These are phyloP conservation scores for Ricordea florida DNA, from an alignment of 92 coral and sea anemone species.

Conservation along the genomic window DNA sequence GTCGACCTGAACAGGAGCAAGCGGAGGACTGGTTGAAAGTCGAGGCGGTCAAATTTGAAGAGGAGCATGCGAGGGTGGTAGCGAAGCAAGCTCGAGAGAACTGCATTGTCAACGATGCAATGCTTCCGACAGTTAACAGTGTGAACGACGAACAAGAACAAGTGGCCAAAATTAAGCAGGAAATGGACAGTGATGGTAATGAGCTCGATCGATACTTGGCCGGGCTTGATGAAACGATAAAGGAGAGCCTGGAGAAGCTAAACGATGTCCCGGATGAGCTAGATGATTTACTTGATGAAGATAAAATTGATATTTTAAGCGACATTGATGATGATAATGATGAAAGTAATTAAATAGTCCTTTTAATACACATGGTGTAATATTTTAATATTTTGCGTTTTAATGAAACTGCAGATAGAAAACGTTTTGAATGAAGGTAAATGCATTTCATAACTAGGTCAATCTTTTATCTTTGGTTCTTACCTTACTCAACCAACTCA, in stretches of 20 bases:
- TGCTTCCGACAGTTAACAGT: conserved; percentile 73
- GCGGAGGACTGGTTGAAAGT: conserved; percentile 56
- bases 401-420: too few relatives aligned
- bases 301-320: conserved; percentile 51
- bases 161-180: conserved; percentile 77
- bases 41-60: conserved; percentile 34
- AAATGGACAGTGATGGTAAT: conserved; percentile 77
- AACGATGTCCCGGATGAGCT: conserved; percentile 84
- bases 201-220: conserved; percentile 91
- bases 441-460: too few relatives aligned
- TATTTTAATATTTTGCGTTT: too few relatives aligned
- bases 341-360: not conserved
- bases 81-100: conserved; percentile 48
- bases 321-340: conserved; percentile 73
- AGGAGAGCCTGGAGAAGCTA: conserved; percentile 78
- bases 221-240: conserved; percentile 85
- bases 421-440: too few relatives aligned
- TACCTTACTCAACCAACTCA: too few relatives aligned
- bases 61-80: conserved; percentile 11
- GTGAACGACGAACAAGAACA: conserved; percentile 69
- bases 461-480: too few relatives aligned
- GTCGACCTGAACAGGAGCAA: conserved; percentile 13
- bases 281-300: conserved; percentile 63
- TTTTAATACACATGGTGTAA: too few relatives aligned
- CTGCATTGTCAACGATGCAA: conserved; percentile 88